Evolutionary conservation across 2,113 vertebrate genomes (phyloP).

Genomic region (Phrynocephalus versicolor): DNA sequence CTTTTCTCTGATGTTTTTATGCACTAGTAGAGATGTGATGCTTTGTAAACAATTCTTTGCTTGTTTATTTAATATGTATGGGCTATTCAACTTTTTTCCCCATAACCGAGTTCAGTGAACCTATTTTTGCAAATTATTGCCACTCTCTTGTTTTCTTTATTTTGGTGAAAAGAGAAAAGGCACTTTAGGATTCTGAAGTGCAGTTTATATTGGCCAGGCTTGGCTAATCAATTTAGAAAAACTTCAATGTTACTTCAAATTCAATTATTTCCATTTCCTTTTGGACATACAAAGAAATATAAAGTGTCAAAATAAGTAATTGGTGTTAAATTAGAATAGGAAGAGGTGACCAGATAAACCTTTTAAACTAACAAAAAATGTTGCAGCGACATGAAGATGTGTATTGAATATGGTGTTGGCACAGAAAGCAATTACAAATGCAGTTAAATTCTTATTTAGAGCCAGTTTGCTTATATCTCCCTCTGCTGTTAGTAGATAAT

Average conservation of each 20-base stretch:
- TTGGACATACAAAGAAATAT: slow-evolving; percentile 42
- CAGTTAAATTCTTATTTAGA: slow-evolving; percentile 64
- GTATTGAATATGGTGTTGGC: slow-evolving; percentile 55
- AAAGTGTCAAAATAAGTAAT: slow-evolving; percentile 52
- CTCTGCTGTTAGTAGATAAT: slow-evolving; percentile 62
- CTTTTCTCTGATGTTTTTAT: slow-evolving; percentile 54
- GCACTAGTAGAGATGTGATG: slow-evolving; percentile 25
- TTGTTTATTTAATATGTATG: slow-evolving; percentile 40
- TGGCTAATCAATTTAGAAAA: slow-evolving; percentile 45
- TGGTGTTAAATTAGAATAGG: slow-evolving; percentile 48
- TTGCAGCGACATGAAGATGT: slow-evolving; percentile 58
- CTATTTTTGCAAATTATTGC: slow-evolving; percentile 34
- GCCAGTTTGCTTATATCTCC: slow-evolving; percentile 59
- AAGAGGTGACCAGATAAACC: slow-evolving; percentile 49
- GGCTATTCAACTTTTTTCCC: slow-evolving; percentile 28
- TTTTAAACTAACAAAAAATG: slow-evolving; percentile 49
- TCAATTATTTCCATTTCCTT: slow-evolving; percentile 31
- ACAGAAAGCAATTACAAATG: slow-evolving; percentile 64
- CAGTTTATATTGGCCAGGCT: slow-evolving; percentile 43
- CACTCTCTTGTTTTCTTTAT: slow-evolving; percentile 40
- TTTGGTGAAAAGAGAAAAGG: slow-evolving; percentile 10
- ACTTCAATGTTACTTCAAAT: slow-evolving; percentile 49
- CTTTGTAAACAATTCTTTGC: slow-evolving; percentile 52
- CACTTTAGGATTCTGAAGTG: slow-evolving; percentile 45
- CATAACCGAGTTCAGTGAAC: slow-evolving; percentile 1